These are phyloP conservation scores for Eupithecia exiguata DNA, from an alignment of 2,888 invertebrate genomes.

Conservation along the genomic window DNA sequence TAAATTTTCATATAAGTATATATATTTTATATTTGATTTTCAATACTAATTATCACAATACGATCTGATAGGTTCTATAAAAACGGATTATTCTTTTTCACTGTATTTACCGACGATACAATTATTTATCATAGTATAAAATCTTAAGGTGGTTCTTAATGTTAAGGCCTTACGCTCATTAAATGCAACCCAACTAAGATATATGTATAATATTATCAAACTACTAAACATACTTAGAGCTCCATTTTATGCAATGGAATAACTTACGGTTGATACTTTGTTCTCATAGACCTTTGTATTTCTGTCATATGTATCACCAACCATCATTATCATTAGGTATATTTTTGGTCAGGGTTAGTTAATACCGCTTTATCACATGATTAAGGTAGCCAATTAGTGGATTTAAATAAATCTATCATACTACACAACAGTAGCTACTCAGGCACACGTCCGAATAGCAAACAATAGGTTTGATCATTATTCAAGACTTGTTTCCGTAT, in stretches of 20 bases:
- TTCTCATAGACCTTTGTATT: neutral
- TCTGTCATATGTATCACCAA: constrained; percentile 8
- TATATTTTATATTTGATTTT: neutral
- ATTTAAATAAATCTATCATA: constrained; percentile 27
- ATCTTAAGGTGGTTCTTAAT: constrained; percentile 12
- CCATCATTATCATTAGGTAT: constrained; percentile 27
- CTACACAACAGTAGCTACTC: constrained; percentile 2
- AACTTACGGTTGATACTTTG: constrained; percentile 5
- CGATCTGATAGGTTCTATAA: neutral
- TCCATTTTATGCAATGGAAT: neutral
- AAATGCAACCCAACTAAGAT: constrained; percentile 37
- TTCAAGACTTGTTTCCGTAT: neutral
- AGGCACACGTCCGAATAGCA: neutral
- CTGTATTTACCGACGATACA: constrained; percentile 33
- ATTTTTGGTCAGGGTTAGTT: constrained; percentile 39
- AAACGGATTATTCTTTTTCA: neutral
- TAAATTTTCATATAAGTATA: neutral
- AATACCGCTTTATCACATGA: constrained; percentile 37
- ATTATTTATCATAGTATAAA: constrained; percentile 22
- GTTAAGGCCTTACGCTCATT: constrained; percentile 23
- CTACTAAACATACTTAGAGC: neutral
- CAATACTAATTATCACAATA: neutral
- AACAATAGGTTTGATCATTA: neutral
- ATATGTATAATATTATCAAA: constrained; percentile 7
- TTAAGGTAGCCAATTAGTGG: constrained; percentile 28